Conservation (phyloP, 1,140 invertebrate genomes). For the Dryas iulia region DNA sequence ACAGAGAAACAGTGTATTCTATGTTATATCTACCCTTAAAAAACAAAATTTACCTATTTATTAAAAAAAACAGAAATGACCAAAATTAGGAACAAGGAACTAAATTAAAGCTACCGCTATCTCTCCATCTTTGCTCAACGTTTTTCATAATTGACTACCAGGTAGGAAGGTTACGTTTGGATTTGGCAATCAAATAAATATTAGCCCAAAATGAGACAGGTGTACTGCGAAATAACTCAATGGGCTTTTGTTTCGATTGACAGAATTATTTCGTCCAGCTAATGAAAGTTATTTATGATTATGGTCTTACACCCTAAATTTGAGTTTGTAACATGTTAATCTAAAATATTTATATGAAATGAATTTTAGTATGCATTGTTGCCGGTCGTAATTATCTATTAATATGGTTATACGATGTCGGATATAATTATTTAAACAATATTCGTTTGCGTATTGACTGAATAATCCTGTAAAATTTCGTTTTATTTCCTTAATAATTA, state of each 20-base stretch:
- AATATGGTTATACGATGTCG: neutral
- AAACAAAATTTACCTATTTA: neutral
- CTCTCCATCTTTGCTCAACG: conserved; percentile 11
- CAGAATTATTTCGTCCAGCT: conserved; percentile 33
- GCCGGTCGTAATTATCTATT: neutral
- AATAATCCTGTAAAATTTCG: no score
- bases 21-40: no score
- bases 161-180: conserved; percentile 24
- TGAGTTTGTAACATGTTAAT: neutral
- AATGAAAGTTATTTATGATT: conserved; percentile 39
- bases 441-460: no score
- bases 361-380: neutral
- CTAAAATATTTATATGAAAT: neutral
- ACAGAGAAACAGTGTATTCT: no score
- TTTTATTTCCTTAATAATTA: no score
- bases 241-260: conserved; percentile 37
- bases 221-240: conserved; percentile 41
- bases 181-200: conserved; percentile 50
- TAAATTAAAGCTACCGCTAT: conserved; percentile 5
- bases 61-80: neutral
- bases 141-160: conserved; percentile 28
- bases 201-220: conserved; percentile 44
- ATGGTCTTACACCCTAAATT: neutral
- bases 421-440: no score
- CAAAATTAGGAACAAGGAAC: neutral